phyloP scores from a whole-genome alignment of 2,113 vertebrate genomes.

The Cryptoleucopteryx plumbea region DNA sequence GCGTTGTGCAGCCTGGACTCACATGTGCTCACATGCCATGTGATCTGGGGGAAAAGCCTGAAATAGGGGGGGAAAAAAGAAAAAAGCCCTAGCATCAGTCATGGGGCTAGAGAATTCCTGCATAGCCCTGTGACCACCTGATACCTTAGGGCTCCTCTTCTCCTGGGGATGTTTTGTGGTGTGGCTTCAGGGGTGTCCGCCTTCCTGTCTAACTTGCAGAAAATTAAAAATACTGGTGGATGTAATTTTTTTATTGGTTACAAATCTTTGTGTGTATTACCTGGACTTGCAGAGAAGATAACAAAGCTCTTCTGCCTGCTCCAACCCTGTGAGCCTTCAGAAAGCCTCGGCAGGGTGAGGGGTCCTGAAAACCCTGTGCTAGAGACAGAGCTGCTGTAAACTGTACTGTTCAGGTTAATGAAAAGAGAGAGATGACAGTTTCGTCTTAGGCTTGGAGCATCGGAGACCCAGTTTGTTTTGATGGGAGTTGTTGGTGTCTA shows the following conservation, averaged over 20 bases:
- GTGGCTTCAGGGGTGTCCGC: not conserved
- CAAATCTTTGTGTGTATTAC: not conserved
- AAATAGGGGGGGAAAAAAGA: not conserved
- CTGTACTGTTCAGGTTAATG: not conserved
- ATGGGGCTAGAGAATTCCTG: not conserved
- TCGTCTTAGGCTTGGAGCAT: not conserved
- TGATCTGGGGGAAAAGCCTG: not conserved
- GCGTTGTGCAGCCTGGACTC: not conserved
- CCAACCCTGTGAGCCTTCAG: not conserved
- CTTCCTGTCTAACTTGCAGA: not conserved
- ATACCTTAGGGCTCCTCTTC: not conserved
- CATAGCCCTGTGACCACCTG: not conserved
- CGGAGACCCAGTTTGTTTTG: not conserved
- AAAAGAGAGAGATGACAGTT: not conserved
- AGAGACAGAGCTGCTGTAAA: not conserved
- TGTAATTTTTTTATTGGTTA: not conserved
- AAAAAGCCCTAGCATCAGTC: not conserved
- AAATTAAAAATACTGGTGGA: not conserved
- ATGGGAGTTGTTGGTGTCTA: not conserved
- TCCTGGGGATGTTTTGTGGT: not conserved
- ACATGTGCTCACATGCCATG: accelerated
- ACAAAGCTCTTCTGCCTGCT: not conserved
- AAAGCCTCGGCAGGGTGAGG: not conserved
- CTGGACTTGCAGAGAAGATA: not conserved
- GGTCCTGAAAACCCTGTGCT: not conserved